A percentile compares a stretch with the other conserved stretches of the same genome.
Evolutionary conservation across 2,113 vertebrate genomes (phyloP).

Genomic region (Ailurus styani): DNA sequence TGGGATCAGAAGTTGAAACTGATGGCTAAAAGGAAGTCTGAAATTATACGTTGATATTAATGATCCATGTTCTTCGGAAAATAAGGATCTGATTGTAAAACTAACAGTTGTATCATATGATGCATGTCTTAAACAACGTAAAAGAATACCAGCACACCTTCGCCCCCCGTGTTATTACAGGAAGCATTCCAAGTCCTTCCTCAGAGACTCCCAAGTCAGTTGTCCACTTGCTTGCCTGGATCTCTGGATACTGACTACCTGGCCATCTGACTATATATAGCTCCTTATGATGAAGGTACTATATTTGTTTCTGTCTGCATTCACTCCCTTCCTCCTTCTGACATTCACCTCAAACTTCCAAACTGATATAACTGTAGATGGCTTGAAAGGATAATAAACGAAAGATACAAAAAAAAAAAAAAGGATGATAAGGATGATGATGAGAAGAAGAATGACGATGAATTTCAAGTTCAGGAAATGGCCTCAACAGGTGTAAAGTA

Average conservation of each 20-base stretch:
- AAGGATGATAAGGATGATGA: not conserved
- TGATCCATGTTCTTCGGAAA: not conserved
- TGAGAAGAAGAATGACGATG: constrained; percentile 45
- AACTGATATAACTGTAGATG: constrained; percentile 24
- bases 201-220: not conserved
- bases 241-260: not conserved
- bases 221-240: not conserved
- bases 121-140: not conserved
- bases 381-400: constrained; percentile 51
- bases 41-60: not conserved
- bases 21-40: not conserved
- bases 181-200: constrained; percentile 23
- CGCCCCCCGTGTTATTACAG: not conserved
- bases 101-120: not conserved
- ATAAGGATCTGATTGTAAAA: not conserved
- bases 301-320: not conserved
- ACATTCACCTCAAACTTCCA: not conserved
- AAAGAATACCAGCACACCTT: not conserved
- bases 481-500: rapidly evolving
- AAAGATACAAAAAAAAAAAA: not conserved
- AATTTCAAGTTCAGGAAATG: constrained; percentile 45
- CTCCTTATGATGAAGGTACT: not conserved
- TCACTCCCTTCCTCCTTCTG: constrained; percentile 30
- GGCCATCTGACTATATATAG: not conserved
- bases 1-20: not conserved